Conservation (phyloP, 2,888 invertebrate species). For the Cheilosia soror region DNA sequence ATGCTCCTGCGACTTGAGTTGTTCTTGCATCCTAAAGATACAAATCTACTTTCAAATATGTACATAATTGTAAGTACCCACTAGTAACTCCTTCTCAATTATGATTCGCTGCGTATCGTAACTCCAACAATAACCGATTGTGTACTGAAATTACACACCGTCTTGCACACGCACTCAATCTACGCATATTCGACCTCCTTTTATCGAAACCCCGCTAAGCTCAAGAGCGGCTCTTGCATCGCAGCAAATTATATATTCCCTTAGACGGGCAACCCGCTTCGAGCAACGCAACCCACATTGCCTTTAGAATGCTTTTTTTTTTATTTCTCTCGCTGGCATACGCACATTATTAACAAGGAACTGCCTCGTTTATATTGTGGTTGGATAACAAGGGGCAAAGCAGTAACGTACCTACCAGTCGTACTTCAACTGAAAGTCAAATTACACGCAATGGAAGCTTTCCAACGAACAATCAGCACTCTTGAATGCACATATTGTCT, state of each 20-base stretch:
- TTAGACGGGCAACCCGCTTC: background rate
- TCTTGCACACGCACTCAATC: conserved; percentile 39
- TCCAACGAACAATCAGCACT: conserved; percentile 7
- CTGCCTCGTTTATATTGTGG: conserved; percentile 7
- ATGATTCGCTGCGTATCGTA: background rate
- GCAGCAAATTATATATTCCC: background rate
- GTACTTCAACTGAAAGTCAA: conserved; percentile 30
- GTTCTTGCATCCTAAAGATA: background rate
- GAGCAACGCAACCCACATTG: background rate
- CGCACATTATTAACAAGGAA: conserved; percentile 23
- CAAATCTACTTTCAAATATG: background rate
- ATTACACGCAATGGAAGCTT: conserved; percentile 14
- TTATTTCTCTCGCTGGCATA: background rate
- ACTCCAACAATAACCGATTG: background rate
- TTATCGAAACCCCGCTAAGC: conserved; percentile 9
- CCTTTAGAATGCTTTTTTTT: background rate
- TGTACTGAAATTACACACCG: conserved; percentile 36
- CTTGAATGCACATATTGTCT: background rate
- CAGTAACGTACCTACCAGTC: conserved; percentile 1
- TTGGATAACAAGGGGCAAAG: conserved; percentile 9
- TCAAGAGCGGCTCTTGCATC: conserved; percentile 14
- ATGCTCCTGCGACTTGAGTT: background rate
- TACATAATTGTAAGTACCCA: too few relatives aligned
- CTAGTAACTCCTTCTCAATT: too few relatives aligned
- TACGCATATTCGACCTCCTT: conserved; percentile 48